A percentile compares a stretch with the other conserved stretches of the same genome.
Evolutionary conservation across 2,888 invertebrate species (phyloP).

Genomic region (Synergus itoensis): DNA sequence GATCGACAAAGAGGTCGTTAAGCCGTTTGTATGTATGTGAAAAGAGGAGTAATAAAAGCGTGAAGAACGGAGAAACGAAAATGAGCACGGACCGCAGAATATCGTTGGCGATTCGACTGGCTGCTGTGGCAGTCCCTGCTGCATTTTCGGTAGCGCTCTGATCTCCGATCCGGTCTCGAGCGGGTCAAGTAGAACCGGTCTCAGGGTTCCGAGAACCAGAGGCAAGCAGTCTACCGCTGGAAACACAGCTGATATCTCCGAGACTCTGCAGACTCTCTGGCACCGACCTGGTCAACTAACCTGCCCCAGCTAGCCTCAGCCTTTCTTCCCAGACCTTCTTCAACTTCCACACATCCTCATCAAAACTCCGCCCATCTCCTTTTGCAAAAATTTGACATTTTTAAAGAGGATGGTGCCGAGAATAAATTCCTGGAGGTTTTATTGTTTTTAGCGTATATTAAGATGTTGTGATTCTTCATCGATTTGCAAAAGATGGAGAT

Average conservation of each 20-base stretch:
- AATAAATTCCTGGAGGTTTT: background rate
- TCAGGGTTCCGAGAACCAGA: slow-evolving; percentile 59
- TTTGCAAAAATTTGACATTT: background rate
- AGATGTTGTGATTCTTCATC: background rate
- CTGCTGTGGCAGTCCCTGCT: background rate
- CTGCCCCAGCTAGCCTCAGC: slow-evolving; percentile 46
- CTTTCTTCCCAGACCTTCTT: slow-evolving; percentile 55
- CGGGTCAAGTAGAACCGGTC: slow-evolving; percentile 74
- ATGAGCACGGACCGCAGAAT: slow-evolving; percentile 8
- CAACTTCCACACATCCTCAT: slow-evolving; percentile 2
- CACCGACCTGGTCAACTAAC: slow-evolving; percentile 69
- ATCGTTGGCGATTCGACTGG: background rate
- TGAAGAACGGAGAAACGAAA: background rate
- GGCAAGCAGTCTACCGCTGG: slow-evolving; percentile 68
- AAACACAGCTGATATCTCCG: slow-evolving; percentile 65
- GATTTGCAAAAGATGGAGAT: background rate
- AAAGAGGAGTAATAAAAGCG: slow-evolving; percentile 37
- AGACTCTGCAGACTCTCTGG: slow-evolving; percentile 67
- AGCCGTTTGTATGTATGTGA: slow-evolving; percentile 21
- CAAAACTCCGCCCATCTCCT: background rate
- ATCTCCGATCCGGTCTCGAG: slow-evolving; percentile 57
- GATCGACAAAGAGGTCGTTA: slow-evolving; percentile 36
- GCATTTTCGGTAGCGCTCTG: slow-evolving; percentile 64
- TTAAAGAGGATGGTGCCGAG: background rate
- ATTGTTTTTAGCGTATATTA: background rate